phyloP scores from a whole-genome alignment of 2,797 vertebrate genomes.

The Aphelocoma californica region DNA sequence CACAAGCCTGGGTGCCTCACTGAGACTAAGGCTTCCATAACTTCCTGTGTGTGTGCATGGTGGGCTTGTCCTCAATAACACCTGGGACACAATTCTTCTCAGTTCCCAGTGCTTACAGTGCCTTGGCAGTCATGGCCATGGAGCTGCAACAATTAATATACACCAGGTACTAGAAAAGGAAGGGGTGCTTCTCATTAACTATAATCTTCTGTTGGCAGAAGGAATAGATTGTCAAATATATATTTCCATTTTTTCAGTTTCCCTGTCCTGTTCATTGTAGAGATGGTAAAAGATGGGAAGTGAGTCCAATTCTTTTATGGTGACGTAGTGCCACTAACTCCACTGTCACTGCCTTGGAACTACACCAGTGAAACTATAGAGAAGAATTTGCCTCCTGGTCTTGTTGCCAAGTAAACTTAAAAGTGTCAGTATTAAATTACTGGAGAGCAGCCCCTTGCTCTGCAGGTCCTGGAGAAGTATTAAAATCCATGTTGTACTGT shows the following conservation, averaged over 20 bases:
- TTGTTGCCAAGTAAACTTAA: slow-evolving; percentile 20
- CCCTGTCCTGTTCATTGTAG: background rate
- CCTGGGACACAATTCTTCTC: background rate
- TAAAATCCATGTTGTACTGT: background rate
- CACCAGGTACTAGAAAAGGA: background rate
- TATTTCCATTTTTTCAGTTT: background rate
- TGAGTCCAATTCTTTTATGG: background rate
- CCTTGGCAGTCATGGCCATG: background rate
- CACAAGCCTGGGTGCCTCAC: background rate
- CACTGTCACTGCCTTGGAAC: background rate
- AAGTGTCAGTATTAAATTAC: background rate
- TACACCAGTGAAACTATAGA: background rate
- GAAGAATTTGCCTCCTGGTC: background rate
- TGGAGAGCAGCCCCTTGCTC: background rate
- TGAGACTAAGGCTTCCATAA: background rate
- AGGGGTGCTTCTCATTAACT: background rate
- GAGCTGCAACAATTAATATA: background rate
- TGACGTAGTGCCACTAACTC: background rate
- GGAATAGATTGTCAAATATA: background rate
- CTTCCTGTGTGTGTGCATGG: too few relatives aligned
- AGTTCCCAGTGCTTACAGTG: background rate
- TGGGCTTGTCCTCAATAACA: background rate
- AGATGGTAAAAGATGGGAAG: background rate
- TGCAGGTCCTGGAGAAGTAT: background rate
- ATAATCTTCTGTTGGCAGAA: background rate